Percentiles rank a stretch among this genome's conserved stretches.
These are phyloP conservation scores for Diarsia rubi DNA, from an alignment of 2,888 invertebrate genomes.

Conservation along the genomic window DNA sequence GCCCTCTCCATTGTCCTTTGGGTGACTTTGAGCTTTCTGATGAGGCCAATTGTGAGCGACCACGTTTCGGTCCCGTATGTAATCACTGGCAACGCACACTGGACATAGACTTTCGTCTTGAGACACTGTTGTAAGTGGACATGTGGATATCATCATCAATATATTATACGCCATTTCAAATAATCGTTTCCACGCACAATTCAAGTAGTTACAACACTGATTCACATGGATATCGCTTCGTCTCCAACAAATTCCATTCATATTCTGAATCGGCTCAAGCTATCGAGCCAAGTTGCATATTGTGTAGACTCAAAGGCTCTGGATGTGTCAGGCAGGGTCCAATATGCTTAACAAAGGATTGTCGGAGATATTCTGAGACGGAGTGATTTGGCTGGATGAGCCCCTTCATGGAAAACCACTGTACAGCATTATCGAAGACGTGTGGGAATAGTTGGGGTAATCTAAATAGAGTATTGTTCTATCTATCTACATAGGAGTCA, in stretches of 20 bases:
- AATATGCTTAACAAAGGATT: constrained; percentile 62
- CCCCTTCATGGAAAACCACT: not conserved
- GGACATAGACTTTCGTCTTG: too few relatives aligned
- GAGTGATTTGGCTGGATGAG: constrained; percentile 29
- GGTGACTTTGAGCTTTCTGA: too few relatives aligned
- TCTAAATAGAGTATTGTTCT: not conserved
- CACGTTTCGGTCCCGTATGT: too few relatives aligned
- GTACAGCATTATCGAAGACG: not conserved
- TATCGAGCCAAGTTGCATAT: constrained; percentile 61
- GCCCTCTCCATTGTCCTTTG: too few relatives aligned
- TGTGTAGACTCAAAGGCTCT: constrained; percentile 64
- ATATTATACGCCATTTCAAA: not conserved
- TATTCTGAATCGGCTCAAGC: constrained; percentile 69
- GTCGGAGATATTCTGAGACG: constrained; percentile 39
- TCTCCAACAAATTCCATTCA: constrained; percentile 66
- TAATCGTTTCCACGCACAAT: constrained; percentile 32
- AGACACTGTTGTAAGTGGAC: too few relatives aligned
- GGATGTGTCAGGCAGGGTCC: constrained; percentile 59
- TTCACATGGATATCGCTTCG: constrained; percentile 49
- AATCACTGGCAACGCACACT: too few relatives aligned
- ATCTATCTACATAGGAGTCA: not conserved
- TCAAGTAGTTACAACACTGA: constrained; percentile 32
- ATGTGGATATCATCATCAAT: too few relatives aligned
- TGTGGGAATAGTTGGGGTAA: not conserved
- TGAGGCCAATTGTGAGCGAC: too few relatives aligned